Evolutionary conservation across 1,140 invertebrate genomes (phyloP), one percentile per base, ranked within the genome.

Genomic region (Zophobas morio): DNA sequence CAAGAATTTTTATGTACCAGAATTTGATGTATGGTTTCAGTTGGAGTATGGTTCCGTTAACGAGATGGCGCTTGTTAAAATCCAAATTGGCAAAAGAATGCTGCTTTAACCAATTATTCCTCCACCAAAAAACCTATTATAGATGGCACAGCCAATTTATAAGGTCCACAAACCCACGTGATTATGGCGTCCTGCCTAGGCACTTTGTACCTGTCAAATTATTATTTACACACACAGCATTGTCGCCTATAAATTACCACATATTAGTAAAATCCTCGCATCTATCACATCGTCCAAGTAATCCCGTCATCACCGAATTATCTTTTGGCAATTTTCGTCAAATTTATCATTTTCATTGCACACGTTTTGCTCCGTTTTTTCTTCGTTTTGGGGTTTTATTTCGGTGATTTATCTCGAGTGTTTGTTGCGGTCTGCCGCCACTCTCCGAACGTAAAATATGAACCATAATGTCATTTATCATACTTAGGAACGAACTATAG

Each of bases 401-500:
- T 66, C 39, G 60, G 60, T 42, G 60, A 66, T 66, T 66, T 66
- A 66, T 66, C 60, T 46, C 5, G 8, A 1, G 39, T 42, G 60
- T 42, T 66, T 66, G 60, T 66, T 66, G n/a, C 35, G 57, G 35
- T 39, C 6, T 63, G 57, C 57, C 37, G 57, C 57, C 57, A 66
- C 60, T 66, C 71, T 73, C 54, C 36, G 32, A 73, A 53, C 71
- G 54, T 42, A 54, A 73, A 73, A 73, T 73, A 73, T 73, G 49
- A 40, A 54, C 49, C 71, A 54, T 54, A 73, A 42, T 54, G 8
- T 53, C 60, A 73, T 73, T 56, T 54, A 73, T 73, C 71, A 73
- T 66, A 66, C 60, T 66, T 66, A 66, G 37, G 42, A 20, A 39
- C 57, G 37, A 36, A 51, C 6, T 20, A 4, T 46, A 4, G 42